These are phyloP conservation scores for Stramonita haemastoma DNA, from an alignment of 2,888 invertebrate genomes.

Conservation along the genomic window DNA sequence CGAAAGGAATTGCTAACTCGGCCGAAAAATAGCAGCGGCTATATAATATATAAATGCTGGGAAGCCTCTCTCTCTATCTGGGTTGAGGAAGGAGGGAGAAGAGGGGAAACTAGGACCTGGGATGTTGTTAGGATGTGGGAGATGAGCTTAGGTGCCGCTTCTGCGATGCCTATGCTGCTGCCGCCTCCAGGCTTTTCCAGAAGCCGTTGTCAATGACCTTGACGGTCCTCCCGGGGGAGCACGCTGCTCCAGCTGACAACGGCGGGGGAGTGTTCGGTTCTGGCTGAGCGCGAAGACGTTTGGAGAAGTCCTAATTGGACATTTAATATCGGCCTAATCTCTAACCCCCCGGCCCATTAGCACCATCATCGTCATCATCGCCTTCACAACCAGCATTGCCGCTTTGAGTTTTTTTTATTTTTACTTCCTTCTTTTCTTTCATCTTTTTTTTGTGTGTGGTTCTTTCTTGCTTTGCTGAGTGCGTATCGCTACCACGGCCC, in stretches of 20 bases:
- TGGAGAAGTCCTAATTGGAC: constrained; percentile 27
- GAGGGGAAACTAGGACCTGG: not conserved
- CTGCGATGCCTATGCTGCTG: too few relatives aligned
- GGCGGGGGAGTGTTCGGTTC: not conserved
- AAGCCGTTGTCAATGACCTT: not conserved
- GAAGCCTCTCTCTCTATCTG: too few relatives aligned
- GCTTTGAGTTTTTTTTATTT: too few relatives aligned
- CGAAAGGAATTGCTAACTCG: constrained; percentile 2
- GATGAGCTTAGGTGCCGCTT: not conserved
- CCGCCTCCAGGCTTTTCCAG: not conserved
- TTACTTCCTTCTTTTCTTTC: not conserved
- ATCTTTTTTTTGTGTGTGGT: too few relatives aligned
- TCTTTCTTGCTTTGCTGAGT: not conserved
- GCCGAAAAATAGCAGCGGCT: not conserved
- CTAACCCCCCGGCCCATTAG: not conserved
- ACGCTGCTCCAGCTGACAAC: not conserved
- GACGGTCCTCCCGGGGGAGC: not conserved
- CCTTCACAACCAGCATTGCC: not conserved
- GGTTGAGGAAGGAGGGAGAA: not conserved
- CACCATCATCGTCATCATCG: not conserved
- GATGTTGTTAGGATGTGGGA: not conserved
- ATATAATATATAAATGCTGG: too few relatives aligned
- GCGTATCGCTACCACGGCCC: not conserved
- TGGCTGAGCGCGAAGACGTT: not conserved
- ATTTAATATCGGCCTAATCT: constrained; percentile 31